Base-by-base conservation (phyloP, 2,888 invertebrate species). In the Nymphalis polychloros region DNA sequence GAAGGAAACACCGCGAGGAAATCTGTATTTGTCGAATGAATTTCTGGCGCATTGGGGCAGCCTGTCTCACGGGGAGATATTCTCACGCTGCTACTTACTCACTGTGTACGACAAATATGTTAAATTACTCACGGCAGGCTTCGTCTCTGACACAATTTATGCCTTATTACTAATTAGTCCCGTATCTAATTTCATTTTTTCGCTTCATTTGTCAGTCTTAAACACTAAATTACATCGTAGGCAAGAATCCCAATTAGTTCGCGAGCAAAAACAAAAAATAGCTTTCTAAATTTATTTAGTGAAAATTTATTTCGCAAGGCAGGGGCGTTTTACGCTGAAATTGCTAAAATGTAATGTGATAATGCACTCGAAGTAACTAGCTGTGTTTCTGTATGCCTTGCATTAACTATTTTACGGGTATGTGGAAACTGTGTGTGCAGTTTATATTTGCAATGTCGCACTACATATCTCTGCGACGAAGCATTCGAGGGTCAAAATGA, bases 151-250 rank as follows among this genome's bases (percentile, higher is more conserved):
- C 60, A 23, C 50, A 50, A 31, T 41, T 27, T 41, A 17, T 20
- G 6, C 13, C 20, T 63, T 17, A 52, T 63, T 63, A 20, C 62
- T 35, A 63, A 52, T 52, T 52, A 63, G 49, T 48, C 48, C 17
- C 52, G 52, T 35, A 63, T 52, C 62, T 63, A 52, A 41, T 63
- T 63, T 52, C 27, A n/a, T 13, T 62, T 62, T 63, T 52, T 52
- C 41, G 8, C n/a, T 52, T 52, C 52, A 63, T 63, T 63, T 52
- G 52, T 31, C 27, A 17, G 27, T 27, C 48, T 23, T 47, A 63
- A 63, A 35, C 19, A 16, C 52, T 50, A 41, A 50, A 50, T 62
- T 62, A 52, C 5, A 23, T 53, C 23, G 48, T 23, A 31, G 20
- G 31, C 16, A 27, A 13, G 52, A 35, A 27, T 53, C 53, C 50